A percentile compares a stretch with the other conserved stretches of the same genome.
Evolutionary conservation across 2,797 vertebrate genomes (phyloP).

Genomic region (Tarsius wallacei): DNA sequence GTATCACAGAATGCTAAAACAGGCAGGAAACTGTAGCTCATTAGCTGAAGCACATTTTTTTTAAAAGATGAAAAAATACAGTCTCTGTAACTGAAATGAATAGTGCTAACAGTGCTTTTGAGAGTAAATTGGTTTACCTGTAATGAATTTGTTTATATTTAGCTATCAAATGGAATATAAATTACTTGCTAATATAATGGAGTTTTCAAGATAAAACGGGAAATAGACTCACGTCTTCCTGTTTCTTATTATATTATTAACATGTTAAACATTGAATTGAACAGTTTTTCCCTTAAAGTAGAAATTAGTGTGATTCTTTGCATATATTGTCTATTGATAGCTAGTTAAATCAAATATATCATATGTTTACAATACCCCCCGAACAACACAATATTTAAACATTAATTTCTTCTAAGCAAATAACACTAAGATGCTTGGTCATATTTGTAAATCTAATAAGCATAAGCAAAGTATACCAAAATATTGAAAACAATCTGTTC

Average conservation of each 20-base stretch:
- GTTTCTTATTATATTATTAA: not conserved
- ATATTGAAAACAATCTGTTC: not conserved
- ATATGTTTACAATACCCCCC: not conserved
- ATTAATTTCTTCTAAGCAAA: conserved; percentile 2
- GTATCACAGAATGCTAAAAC: not conserved
- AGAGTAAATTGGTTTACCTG: conserved; percentile 52
- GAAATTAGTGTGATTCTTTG: not conserved
- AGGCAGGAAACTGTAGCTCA: conserved; percentile 17
- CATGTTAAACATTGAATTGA: not conserved
- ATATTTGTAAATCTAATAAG: not conserved
- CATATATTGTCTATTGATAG: not conserved
- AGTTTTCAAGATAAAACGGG: conserved; percentile 29
- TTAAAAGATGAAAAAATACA: conserved; percentile 55
- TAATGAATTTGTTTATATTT: conserved; percentile 65
- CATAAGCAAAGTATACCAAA: not conserved
- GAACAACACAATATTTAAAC: not conserved
- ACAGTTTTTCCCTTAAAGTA: not conserved
- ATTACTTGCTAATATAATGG: conserved; percentile 23
- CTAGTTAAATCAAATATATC: conserved; percentile 14
- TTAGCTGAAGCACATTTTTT: conserved; percentile 32
- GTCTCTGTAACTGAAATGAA: conserved; percentile 37
- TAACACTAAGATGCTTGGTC: not conserved
- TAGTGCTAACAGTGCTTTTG: conserved; percentile 29
- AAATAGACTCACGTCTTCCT: not conserved
- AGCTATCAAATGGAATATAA: conserved; percentile 60